Conservation (phyloP, 1,140 invertebrate genomes). For the Galleria mellonella region DNA sequence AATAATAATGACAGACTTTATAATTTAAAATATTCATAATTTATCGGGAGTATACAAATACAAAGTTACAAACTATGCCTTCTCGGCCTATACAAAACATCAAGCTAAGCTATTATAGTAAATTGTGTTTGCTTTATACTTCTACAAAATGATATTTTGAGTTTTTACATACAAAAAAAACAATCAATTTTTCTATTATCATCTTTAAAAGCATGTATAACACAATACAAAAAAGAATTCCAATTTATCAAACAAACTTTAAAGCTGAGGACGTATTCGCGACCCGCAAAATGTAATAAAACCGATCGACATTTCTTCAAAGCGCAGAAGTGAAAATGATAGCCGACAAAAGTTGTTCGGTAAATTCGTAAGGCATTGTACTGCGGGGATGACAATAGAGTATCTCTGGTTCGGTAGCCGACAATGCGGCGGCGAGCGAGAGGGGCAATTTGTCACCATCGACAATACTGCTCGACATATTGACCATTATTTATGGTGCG, state of each 20-base stretch:
- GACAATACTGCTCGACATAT: conserved; percentile 66
- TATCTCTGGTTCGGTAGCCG: conserved; percentile 43
- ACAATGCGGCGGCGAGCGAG: conserved; percentile 63
- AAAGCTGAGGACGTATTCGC: conserved; percentile 29
- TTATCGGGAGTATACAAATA: neutral
- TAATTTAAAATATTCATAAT: neutral
- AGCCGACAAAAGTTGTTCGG: conserved; percentile 54
- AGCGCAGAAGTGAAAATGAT: conserved; percentile 59
- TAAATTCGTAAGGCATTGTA: conserved; percentile 43
- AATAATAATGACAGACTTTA: no score
- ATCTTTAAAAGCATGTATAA: conserved; percentile 19
- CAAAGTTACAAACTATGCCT: neutral
- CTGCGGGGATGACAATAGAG: conserved; percentile 41
- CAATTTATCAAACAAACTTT: conserved; percentile 56
- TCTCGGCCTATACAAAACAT: neutral
- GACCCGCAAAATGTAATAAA: conserved; percentile 47
- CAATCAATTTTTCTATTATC: conserved; percentile 34
- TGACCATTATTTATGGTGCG: conserved; percentile 70
- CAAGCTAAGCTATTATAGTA: neutral
- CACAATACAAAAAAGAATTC: conserved; percentile 32
- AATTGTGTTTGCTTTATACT: conserved; percentile 26
- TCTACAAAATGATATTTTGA: neutral
- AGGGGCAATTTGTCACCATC: conserved; percentile 69
- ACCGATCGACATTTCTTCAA: conserved; percentile 13
- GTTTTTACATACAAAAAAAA: conserved; percentile 23